phyloP scores from a whole-genome alignment of 2,113 vertebrate genomes.

The Ochotona princeps region DNA sequence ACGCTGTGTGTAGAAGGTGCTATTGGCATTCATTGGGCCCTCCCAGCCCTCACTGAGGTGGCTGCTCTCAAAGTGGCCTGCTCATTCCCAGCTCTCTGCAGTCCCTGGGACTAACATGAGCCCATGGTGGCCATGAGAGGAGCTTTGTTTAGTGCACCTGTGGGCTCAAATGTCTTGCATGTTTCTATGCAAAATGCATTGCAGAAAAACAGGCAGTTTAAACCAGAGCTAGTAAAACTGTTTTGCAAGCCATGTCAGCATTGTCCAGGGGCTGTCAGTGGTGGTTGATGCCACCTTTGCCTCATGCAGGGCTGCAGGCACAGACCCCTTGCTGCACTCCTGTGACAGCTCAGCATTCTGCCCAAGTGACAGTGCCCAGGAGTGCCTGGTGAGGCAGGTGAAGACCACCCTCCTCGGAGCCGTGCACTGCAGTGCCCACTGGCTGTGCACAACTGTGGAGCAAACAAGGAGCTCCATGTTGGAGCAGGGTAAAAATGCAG shows the following conservation, averaged over 20 bases:
- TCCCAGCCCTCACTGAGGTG: no score
- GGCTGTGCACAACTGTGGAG: no score
- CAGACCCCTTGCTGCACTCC: no score
- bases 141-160: no score
- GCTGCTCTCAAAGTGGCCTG: no score
- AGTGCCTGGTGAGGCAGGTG: accelerated
- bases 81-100: no score
- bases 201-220: not conserved
- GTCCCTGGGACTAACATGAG: no score
- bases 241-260: accelerated
- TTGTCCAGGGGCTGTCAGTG: accelerated
- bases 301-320: accelerated
- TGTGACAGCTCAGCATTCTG: no score
- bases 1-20: no score
- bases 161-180: no score
- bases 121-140: no score
- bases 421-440: not conserved
- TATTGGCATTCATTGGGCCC: no score
- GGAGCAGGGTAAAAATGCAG: not conserved
- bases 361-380: accelerated
- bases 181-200: not conserved
- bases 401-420: accelerated
- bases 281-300: accelerated
- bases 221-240: not conserved
- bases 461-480: not conserved